Base-by-base conservation (phyloP, 2,888 invertebrate genomes). In the Dasysyrphus tricinctus region DNA sequence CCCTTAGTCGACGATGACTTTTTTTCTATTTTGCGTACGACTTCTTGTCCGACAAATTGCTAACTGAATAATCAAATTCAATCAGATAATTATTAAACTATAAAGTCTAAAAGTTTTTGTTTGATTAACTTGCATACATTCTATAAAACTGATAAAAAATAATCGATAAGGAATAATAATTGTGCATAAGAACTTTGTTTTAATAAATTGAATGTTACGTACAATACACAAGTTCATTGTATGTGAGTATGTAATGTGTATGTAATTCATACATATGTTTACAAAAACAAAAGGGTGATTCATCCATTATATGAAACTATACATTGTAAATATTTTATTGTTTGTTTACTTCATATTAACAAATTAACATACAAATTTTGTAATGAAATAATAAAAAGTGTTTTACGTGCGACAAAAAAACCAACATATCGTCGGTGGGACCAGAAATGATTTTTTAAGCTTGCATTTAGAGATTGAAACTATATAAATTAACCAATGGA, bases 161-260 rank as follows among this genome's bases (percentile, higher is more conserved):
- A 44, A 42, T 61, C 42, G 61, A 61, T 61, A 61, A 61, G 61
- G 24, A 42, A 39, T 24, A 61, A 61, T 59, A 39, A 61, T 61
- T 39, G 39, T 14, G 7, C 8, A 19, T 57, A 39, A 19, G 16
- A 59, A 59, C 16, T 7, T 59, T 37, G 19, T 49, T 51, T 51
- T 24, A 24, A 51, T 51, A 5, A 51, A 12, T 24, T 51, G 12
- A 5, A 24, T 12, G 51, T 51, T 51, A 49, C 19, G 49, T 24
- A 24, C 24, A 24, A 24, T 24, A 3, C 3, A 24, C 24, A 24
- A 24, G 24, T 24, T 24, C 24, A 24, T 24, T 24, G 3, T 24
- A 3, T 24, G 24, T 24, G 24, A 2, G 24, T 24, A 24, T 24
- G 24, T 24, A 24, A 1, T 24, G 24, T 24, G 3, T 24, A 2